phyloP scores from a whole-genome alignment of 1,140 invertebrate species.

The Ruditapes philippinarum region DNA sequence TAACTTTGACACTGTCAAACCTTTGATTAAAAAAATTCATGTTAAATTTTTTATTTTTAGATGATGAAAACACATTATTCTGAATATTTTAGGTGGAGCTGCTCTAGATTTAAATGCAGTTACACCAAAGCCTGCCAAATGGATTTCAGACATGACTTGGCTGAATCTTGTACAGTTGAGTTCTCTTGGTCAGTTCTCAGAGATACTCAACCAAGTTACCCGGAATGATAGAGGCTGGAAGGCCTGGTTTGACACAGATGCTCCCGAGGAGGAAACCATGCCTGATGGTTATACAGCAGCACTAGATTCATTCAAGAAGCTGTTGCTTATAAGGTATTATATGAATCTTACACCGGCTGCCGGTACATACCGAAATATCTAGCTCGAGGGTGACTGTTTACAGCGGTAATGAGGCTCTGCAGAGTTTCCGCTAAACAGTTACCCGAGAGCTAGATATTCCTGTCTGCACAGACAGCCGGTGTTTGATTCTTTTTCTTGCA shows the following conservation, averaged over 20 bases:
- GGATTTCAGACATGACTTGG: constrained; percentile 99
- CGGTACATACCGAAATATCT: too few relatives aligned
- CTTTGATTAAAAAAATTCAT: too few relatives aligned
- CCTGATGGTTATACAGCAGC: constrained; percentile 95
- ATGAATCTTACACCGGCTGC: too few relatives aligned
- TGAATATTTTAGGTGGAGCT: constrained; percentile 90
- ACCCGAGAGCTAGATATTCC: too few relatives aligned
- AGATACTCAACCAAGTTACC: constrained; percentile 92
- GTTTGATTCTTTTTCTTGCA: too few relatives aligned
- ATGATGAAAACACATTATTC: too few relatives aligned
- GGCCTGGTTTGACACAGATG: constrained; percentile 97
- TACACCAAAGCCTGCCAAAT: constrained; percentile 95
- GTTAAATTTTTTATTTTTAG: too few relatives aligned
- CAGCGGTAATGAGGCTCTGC: too few relatives aligned
- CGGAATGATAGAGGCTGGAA: constrained; percentile 94
- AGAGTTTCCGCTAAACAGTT: too few relatives aligned
- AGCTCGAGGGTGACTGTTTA: too few relatives aligned
- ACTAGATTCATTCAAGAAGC: constrained; percentile 95
- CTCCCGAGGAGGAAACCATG: constrained; percentile 95
- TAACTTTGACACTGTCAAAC: too few relatives aligned
- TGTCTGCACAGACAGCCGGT: too few relatives aligned
- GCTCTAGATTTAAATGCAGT: constrained; percentile 97
- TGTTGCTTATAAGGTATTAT: constrained; percentile 92
- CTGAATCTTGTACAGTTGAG: constrained; percentile 98
- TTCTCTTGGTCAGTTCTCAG: constrained; percentile 93